Evolutionary conservation across 2,113 vertebrate genomes (phyloP).

Genomic region (Bubo scandiacus): DNA sequence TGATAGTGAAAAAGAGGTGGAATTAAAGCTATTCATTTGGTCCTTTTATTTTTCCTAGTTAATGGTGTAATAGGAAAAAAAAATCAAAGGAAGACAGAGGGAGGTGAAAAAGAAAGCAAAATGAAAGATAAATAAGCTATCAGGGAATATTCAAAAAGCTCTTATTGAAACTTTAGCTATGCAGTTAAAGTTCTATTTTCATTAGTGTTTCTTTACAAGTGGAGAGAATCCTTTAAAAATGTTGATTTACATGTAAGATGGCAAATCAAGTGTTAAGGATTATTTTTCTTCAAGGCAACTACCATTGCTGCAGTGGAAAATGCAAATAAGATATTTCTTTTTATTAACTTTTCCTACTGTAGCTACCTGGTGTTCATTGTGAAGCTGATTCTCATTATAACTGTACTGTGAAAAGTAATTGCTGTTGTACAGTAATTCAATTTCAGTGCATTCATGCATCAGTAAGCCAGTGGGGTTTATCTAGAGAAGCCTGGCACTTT

Average conservation of each 20-base stretch:
- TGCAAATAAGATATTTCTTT: slow-evolving; percentile 36
- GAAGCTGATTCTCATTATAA: slow-evolving; percentile 76
- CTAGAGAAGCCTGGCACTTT: slow-evolving; percentile 78
- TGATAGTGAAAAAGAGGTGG: not conserved
- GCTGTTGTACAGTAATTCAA: slow-evolving; percentile 89
- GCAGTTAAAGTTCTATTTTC: not conserved
- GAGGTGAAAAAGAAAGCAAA: not conserved
- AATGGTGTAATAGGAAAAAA: not conserved
- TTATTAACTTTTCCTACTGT: slow-evolving; percentile 52
- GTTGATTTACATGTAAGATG: slow-evolving; percentile 31
- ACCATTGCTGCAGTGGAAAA: slow-evolving; percentile 33
- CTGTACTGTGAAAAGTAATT: slow-evolving; percentile 82
- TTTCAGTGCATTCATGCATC: slow-evolving; percentile 82
- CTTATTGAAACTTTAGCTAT: not conserved
- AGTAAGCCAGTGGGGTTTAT: slow-evolving; percentile 83
- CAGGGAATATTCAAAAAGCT: not conserved
- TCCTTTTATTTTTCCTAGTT: not conserved
- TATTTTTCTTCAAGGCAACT: slow-evolving; percentile 49
- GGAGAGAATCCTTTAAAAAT: slow-evolving; percentile 16
- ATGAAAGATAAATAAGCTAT: not conserved
- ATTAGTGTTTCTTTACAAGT: not conserved
- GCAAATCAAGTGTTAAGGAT: slow-evolving; percentile 47
- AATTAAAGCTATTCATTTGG: not conserved
- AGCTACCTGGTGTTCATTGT: slow-evolving; percentile 69
- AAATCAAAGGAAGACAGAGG: not conserved